These are phyloP conservation scores for Hypotaenidia philippensis DNA, from an alignment of 2,797 vertebrate genomes.

Conservation along the genomic window DNA sequence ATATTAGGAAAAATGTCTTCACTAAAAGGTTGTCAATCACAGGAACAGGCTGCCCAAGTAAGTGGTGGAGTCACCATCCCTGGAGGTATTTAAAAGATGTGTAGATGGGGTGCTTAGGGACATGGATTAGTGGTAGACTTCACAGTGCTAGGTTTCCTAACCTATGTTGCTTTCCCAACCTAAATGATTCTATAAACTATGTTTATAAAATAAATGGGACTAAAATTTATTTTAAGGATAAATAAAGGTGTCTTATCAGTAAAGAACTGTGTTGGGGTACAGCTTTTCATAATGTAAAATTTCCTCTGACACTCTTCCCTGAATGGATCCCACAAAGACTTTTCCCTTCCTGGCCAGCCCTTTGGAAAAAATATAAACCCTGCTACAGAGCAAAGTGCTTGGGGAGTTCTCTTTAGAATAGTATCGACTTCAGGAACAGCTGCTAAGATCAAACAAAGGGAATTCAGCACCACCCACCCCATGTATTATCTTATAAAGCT, in stretches of 20 bases:
- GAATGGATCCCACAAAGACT: not conserved
- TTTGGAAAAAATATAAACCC: not conserved
- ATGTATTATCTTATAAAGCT: conserved; percentile 70
- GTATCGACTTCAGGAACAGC: conserved; percentile 74
- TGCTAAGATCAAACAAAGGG: conserved; percentile 76
- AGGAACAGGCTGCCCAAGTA: no score
- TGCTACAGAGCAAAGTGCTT: conserved; percentile 47
- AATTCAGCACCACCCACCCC: conserved; percentile 45
- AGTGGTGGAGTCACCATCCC: no score
- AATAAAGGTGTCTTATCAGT: not conserved
- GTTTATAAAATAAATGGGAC: not conserved
- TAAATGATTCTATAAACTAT: not conserved
- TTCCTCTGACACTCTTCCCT: not conserved
- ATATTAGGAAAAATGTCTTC: no score
- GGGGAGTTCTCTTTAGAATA: conserved; percentile 69
- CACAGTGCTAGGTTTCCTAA: no score
- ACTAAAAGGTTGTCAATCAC: no score
- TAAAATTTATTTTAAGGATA: not conserved
- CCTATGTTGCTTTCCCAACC: no score
- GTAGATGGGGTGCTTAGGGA: no score
- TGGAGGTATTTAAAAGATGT: no score
- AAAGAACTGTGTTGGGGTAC: not conserved
- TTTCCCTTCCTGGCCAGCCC: not conserved
- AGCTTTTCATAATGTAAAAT: not conserved
- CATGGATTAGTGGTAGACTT: no score